Evolutionary conservation across 2,888 invertebrate genomes (phyloP), one percentile per base, ranked within the genome.

Genomic region (Chaitophorus viminalis): DNA sequence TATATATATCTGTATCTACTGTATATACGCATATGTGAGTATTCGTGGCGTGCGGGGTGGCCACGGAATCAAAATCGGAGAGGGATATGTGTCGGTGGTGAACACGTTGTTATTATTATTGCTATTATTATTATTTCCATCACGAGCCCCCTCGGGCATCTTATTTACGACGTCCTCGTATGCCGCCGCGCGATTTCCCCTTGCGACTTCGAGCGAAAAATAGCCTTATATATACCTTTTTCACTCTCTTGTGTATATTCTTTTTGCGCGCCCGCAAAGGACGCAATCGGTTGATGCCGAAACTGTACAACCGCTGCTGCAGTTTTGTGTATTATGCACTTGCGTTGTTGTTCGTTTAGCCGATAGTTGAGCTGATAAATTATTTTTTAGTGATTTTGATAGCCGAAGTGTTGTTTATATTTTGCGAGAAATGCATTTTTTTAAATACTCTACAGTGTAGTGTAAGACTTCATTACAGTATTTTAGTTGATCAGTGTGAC

Each of bases 71-170:
- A 74, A 86, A 78, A 86, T 29, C 82, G 31, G 29, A 79, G 60
- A 86, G 79, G 86, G 86, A 86, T 79, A 79, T 60, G 79, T 79
- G 86, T 79, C 54, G 86, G 86, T 72, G 21, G 60, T 54, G 78
- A 86, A 86, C 85, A 78, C 78, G 85, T 78, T 86, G 85, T 84
- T 84, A 82, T 84, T 78, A 78, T 78, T 78, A 78, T 33, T 33
- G 9, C 11, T 18, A 18, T 82, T 82, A 84, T 84, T 84, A 86
- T 86, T 86, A 86, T 86, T 86, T 86, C 79, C 72, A 60, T 79
- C 86, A 86, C 86, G 86, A 86, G 86, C 78, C 86, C 79, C 79
- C 78, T 70, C 85, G 85, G 85, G 78, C 85, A 17, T 86, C 79
- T 79, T 79, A 86, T 86, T 86, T 86, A 86, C 72, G 86, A 70